Evolutionary conservation across 1,140 invertebrate genomes (phyloP), one percentile per base, ranked within the genome.

Genomic region (Aphelenchoides besseyi): DNA sequence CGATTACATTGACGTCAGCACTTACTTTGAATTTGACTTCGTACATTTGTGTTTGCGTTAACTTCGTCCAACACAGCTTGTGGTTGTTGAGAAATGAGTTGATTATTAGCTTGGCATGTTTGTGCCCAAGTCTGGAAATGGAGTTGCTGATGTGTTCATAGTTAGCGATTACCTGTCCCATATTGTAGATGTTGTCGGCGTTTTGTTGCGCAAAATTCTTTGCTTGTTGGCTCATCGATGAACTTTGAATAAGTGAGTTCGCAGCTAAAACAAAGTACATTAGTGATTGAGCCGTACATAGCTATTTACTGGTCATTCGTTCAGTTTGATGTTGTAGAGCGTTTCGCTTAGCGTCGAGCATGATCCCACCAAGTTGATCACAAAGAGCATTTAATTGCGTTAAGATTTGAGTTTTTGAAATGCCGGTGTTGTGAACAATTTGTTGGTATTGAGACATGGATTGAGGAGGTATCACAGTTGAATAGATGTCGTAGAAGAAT

Each of bases 401-500:
- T 23, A 48, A 23, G 41, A 48, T 48, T 48, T 48, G 41, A 23
- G 41, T 23, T 23, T 48, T 48, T 12, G 41, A 16, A 12, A 23
- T 16, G 41, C 12, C 23, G 41, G 41, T 12, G 23, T 12, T 16
- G 41, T 48, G 41, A 23, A 48, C 41, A 23, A 48, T 48, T 23
- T 12, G 23, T 12, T 48, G 23, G 41, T 48, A 48, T 48, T 23
- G 41, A 12, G 41, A 48, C 12, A 12, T 12, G 41, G 23, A 48
- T 23, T 48, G 12, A 48, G 12, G 41, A 12, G 41, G 41, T 23
- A 48, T 16, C 12, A 48, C 41, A 48, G 41, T 48, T 23, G 41
- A 48, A 23, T 48, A 48, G 41, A 48, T 48, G 41, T 48, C 41
- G 41, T 48, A 48, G 41, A 48, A 48, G 41, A 48, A 48, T 48